Base-by-base conservation (phyloP, 2,797 vertebrate genomes). In the Myotis pilosus region DNA sequence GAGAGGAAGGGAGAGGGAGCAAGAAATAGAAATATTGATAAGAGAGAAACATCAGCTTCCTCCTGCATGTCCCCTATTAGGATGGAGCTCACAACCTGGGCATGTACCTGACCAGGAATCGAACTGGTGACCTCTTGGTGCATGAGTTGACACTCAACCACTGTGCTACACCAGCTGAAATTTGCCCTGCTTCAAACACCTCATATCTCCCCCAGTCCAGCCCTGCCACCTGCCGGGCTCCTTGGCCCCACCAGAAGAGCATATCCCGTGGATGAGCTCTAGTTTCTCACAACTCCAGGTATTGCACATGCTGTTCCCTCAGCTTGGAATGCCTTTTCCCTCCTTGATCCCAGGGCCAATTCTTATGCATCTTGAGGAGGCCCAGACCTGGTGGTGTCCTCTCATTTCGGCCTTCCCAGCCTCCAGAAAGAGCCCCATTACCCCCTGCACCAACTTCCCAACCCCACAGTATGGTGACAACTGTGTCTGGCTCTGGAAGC, bases 261-360 rank as follows among this genome's bases (percentile, higher is more conserved):
- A 0, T 23, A 6, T 13, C 7, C 51, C 33, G 49, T 1, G 6
- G 55, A 22, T 20, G 2, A 9, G 16, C 8, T 1, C 6, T 23
- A 44, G 19, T 23, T 2, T 22, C 19, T 51, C 33, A 36, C 13
- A 15, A 22, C 12, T 41, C 33, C 62, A 28, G 20, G 47, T 38
- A 47, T 2, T 2, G 17, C 30, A 30, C 30, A 23, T 11, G 8
- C 62, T 71, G 44, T 76, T 28, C 4, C 28, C 17, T 68, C 6
- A 5, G 36, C 8, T 49, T 19, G 7, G 3, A 60, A 25, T 28
- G 22, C 13, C 44, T 19, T 17, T 47, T 38, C 66, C 51, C 28
- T 60, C 57, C n/a, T 66, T 16, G 12, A 22, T 10, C 41, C 78
- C 23, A 0, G 1, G 3, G 20, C 17, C 47, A 68, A 8, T 30